Base-by-base conservation (phyloP, 2,888 invertebrate species). In the Anthophora plumipes region DNA sequence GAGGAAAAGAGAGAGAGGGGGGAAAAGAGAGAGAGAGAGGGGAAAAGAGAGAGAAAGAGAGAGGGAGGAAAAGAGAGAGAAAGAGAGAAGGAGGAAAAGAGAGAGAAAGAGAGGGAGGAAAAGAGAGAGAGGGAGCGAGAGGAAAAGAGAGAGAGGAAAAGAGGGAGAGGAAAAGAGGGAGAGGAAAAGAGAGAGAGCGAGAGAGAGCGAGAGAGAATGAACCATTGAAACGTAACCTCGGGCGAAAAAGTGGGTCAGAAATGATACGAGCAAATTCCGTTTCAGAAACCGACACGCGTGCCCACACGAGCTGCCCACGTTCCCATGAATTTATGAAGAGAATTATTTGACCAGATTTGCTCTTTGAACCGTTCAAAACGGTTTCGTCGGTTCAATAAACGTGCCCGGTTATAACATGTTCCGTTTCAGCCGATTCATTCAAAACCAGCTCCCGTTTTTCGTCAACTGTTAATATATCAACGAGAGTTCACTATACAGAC, bases 191-290 rank as follows among this genome's bases (percentile, higher is more conserved):
- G 17, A n/a, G 7, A 9, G 11, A 7, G 6, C n/a, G 37, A 20
- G n/a, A 37, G 37, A 55, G 52, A 54, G 54, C 59, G 61, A 39
- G 46, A 25, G 69, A 66, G 17, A 59, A 48, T 3, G 46, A 55
- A 43, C 64, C 60, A 57, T 74, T 75, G 20, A 60, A 60, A 66
- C 66, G 48, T 39, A 55, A 31, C 37, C 25, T 60, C n/a, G 37
- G 60, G 22, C 25, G 54, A 55, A 68, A 43, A 83, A 71, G 63
- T 83, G 68, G 79, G 64, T 78, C 74, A 83, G 78, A 66, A 83
- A 75, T 71, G 83, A 83, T 83, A 75, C 73, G 77, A 55, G 43
- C 60, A 64, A 50, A 83, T 68, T 50, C 60, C 55, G 52, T 69
- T 78, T 83, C 50, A 71, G 74, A 71, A 71, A 69, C 48, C 73